phyloP scores from a whole-genome alignment of 2,888 invertebrate genomes.

The Adelognathus sp. region DNA sequence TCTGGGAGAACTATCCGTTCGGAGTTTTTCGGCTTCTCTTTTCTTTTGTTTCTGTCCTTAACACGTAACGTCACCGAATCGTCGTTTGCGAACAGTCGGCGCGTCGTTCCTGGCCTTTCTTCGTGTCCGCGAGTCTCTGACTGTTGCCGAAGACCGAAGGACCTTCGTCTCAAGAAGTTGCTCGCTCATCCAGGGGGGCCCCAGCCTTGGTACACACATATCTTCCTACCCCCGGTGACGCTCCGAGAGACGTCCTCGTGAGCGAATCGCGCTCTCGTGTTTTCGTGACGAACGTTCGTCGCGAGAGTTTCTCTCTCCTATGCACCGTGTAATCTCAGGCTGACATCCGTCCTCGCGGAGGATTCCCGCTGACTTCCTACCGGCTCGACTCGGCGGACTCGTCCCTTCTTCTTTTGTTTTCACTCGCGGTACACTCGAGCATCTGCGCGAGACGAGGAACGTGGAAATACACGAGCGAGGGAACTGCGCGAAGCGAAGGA shows the following conservation, averaged over 20 bases:
- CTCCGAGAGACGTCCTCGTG: not conserved
- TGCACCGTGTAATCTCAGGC: slow-evolving; percentile 47
- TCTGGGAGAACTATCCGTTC: not conserved
- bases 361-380: slow-evolving; percentile 54
- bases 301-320: slow-evolving; percentile 34
- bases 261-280: slow-evolving; percentile 31
- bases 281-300: slow-evolving; percentile 49
- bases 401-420: slow-evolving; percentile 34
- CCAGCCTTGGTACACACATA: slow-evolving; percentile 9
- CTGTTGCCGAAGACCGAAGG: not conserved
- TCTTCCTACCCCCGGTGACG: not conserved
- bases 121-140: slow-evolving; percentile 13
- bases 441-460: slow-evolving; percentile 41
- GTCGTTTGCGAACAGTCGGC: slow-evolving; percentile 42
- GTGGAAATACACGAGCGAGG: slow-evolving; percentile 19
- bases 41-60: slow-evolving; percentile 25
- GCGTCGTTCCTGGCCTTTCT: slow-evolving; percentile 28
- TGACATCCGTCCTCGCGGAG: slow-evolving; percentile 49
- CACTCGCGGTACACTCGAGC: slow-evolving; percentile 8
- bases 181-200: not conserved
- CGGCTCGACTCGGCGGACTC: not conserved
- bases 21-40: not conserved
- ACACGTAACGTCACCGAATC: slow-evolving; percentile 55
- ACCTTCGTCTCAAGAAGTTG: slow-evolving; percentile 22
- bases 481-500: slow-evolving; percentile 9